Evolutionary conservation across 2,888 invertebrate species (phyloP), one percentile per base, ranked within the genome.

Genomic region (Tachina lurida): DNA sequence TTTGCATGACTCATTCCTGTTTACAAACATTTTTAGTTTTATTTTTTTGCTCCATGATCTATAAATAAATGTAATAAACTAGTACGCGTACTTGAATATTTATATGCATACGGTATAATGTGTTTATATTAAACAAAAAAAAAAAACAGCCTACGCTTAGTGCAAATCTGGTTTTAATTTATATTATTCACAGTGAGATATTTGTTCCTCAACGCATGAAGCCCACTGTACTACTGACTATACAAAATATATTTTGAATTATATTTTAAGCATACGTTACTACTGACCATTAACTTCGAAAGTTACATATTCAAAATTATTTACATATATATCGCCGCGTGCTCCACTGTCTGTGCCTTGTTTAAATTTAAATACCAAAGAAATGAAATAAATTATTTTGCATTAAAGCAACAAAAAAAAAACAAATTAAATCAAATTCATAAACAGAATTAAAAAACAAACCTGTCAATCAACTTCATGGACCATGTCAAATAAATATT

Each of bases 391-490:
- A 43, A 60, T 74, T 41, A 74, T 67, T 52, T 62, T 31, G 31
- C 19, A 45, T 52, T 15, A 47, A 39, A 65, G 39, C 31, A 31
- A 31, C 5, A 31, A 31, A 5, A 73, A 73, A 41, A 77, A 19
- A 10, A 19, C 19, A 67, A 31, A 60, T 70, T 45, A 81, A 65
- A 68, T 49, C 58, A 58, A 31, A 58, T 22, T 58, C 67, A 47
- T 73, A 74, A 74, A 79, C 62, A 74, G 43, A 62, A 79, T 68
- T 58, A 45, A 56, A 68, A 70, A 71, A 79, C 71, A 84, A 87
- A 82, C 87, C 71, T 82, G 87, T 87, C 87, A 87, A 82, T 87
- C 86, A 84, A 84, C 77, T 81, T 75, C 74, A 78, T 70, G 74
- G 77, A 68, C 73, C 74, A 78, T 76, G 65, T 80, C 80, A 41